phyloP scores from a whole-genome alignment of 2,888 invertebrate genomes.

The Rambutsinella grinnellia region DNA sequence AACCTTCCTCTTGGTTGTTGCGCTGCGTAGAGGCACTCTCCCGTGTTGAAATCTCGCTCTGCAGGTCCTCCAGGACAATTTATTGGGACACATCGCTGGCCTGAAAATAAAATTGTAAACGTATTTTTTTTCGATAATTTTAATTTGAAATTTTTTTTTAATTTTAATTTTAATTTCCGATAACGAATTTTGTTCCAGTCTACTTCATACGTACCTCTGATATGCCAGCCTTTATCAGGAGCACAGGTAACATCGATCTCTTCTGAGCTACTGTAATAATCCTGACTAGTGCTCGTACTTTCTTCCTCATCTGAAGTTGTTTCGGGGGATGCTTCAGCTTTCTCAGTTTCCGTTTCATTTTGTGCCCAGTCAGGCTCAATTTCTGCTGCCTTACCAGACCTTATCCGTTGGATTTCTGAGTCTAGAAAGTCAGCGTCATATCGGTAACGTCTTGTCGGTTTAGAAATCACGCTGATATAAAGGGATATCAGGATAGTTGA shows the following conservation, averaged over 20 bases:
- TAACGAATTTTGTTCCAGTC: too few relatives aligned
- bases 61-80: conserved; percentile 53
- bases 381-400: conserved; percentile 39
- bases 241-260: conserved; percentile 54
- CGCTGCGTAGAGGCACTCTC: conserved; percentile 43
- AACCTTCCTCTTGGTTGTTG: conserved; percentile 25
- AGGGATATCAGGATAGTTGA: too few relatives aligned
- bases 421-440: conserved; percentile 52
- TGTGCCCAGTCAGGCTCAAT: conserved; percentile 26
- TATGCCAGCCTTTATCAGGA: conserved; percentile 48
- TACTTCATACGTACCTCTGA: conserved; percentile 35
- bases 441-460: conserved; percentile 40
- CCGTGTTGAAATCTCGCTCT: conserved; percentile 53
- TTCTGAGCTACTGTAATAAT: conserved; percentile 31
- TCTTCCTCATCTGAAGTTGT: background rate
- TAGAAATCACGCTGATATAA: too few relatives aligned
- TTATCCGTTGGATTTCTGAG: conserved; percentile 48
- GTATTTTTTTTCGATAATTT: too few relatives aligned
- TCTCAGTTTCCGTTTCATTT: background rate
- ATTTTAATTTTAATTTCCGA: too few relatives aligned
- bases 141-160: too few relatives aligned
- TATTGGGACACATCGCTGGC: conserved; percentile 45
- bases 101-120: too few relatives aligned
- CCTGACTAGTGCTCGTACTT: conserved; percentile 1
- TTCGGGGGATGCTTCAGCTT: background rate